Evolutionary conservation across 2,888 invertebrate genomes (phyloP).

Genomic region (Schrankia costaestrigalis): DNA sequence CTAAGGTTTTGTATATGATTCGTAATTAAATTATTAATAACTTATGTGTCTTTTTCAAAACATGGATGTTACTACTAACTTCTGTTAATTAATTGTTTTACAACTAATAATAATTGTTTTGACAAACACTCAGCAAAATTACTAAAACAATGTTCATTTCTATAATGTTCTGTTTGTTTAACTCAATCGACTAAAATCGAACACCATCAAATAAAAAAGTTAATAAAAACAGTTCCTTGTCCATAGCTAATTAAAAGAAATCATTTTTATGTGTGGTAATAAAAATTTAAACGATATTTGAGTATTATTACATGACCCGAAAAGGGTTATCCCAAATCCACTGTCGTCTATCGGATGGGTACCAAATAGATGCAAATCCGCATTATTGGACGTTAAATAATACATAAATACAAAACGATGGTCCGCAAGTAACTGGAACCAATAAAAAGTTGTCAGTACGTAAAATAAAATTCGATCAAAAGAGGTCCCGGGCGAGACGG

Average conservation of each 20-base stretch:
- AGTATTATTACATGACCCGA: constrained; percentile 45
- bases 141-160: too few relatives aligned
- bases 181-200: too few relatives aligned
- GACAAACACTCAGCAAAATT: too few relatives aligned
- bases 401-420: constrained; percentile 64
- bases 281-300: constrained; percentile 47
- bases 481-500: constrained; percentile 33
- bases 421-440: constrained; percentile 48
- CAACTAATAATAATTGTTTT: too few relatives aligned
- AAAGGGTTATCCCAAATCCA: constrained; percentile 50
- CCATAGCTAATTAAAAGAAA: constrained; percentile 35
- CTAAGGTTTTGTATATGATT: too few relatives aligned
- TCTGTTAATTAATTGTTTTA: too few relatives aligned
- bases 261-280: constrained; percentile 41
- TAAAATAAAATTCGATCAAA: constrained; percentile 69
- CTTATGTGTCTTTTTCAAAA: too few relatives aligned
- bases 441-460: constrained; percentile 66
- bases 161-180: too few relatives aligned
- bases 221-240: constrained; percentile 31
- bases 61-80: too few relatives aligned
- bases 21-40: too few relatives aligned
- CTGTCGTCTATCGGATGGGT: constrained; percentile 37
- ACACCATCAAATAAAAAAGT: constrained; percentile 23
- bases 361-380: constrained; percentile 68
- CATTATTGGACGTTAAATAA: constrained; percentile 65